Evolutionary conservation across 2,113 vertebrate species (phyloP).

Genomic region (Leucopsar rothschildi): DNA sequence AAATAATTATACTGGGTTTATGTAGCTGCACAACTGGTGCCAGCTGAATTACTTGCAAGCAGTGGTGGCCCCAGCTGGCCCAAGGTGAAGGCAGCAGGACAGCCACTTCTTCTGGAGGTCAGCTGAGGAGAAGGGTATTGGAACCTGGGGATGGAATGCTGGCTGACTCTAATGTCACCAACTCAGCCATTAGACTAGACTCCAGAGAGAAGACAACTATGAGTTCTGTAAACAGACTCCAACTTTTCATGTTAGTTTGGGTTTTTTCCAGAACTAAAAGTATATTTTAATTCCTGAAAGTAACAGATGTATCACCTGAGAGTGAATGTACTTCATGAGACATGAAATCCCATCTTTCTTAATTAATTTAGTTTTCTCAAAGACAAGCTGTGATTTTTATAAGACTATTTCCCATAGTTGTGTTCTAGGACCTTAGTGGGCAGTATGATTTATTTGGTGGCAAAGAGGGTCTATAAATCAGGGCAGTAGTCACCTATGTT

Average conservation of each 20-base stretch:
- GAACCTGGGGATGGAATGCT: background rate
- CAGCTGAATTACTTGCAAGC: background rate
- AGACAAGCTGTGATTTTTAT: background rate
- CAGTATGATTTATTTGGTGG: background rate
- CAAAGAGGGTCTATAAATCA: background rate
- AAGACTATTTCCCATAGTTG: background rate
- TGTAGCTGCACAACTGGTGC: background rate
- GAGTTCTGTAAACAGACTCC: background rate
- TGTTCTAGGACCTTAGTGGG: background rate
- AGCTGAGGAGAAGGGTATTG: background rate
- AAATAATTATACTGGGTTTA: background rate
- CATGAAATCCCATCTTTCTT: background rate
- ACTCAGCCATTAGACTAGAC: accelerated
- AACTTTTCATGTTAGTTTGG: background rate
- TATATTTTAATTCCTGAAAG: background rate
- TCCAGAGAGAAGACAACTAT: background rate
- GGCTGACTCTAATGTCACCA: background rate
- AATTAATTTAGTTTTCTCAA: background rate
- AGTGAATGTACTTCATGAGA: background rate
- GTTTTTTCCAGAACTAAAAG: background rate
- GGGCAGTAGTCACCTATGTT: background rate
- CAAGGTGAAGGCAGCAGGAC: accelerated
- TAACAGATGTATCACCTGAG: background rate
- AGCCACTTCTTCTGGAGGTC: accelerated
- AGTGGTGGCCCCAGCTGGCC: background rate